A percentile compares a stretch with the other conserved stretches of the same genome.
Conservation (phyloP, 2,888 invertebrate species). For the Trileptium ribeirensis region DNA sequence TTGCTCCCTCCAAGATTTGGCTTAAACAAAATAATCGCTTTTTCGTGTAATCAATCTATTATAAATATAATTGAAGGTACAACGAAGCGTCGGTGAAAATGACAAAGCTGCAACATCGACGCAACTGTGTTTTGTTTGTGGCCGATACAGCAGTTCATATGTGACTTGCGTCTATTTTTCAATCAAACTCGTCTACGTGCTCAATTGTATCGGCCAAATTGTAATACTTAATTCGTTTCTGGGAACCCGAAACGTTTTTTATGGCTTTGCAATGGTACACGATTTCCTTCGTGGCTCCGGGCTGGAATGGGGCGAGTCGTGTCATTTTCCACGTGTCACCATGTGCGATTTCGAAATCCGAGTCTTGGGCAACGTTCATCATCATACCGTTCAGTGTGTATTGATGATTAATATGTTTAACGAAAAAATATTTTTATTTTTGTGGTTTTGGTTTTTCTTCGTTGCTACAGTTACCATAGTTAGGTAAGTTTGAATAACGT, state of each 20-base stretch:
- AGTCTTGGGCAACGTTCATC: conserved; percentile 53
- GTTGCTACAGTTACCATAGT: conserved; percentile 29
- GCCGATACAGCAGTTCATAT: conserved; percentile 47
- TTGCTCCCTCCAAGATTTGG: no score
- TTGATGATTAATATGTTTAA: conserved; percentile 47
- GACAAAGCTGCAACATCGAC: neutral
- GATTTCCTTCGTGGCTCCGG: conserved; percentile 50
- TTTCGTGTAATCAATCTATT: no score
- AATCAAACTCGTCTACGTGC: conserved; percentile 50
- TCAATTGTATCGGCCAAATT: conserved; percentile 50
- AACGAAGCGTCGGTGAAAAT: neutral
- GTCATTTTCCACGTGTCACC: conserved; percentile 51
- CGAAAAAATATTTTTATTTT: conserved; percentile 49
- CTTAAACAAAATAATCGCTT: no score
- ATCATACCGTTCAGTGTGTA: conserved; percentile 52
- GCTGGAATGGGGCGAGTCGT: conserved; percentile 49
- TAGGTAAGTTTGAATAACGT: no score
- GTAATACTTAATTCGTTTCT: conserved; percentile 52
- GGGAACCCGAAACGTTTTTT: conserved; percentile 44
- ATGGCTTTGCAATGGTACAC: conserved; percentile 51
- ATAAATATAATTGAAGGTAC: no score
- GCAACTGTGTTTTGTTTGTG: neutral
- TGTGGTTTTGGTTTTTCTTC: conserved; percentile 51
- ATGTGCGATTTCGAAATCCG: conserved; percentile 54
- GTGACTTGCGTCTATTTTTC: conserved; percentile 51